Evolutionary conservation across 2,888 invertebrate genomes (phyloP).

Genomic region (Dyspetes luteomarginatus): DNA sequence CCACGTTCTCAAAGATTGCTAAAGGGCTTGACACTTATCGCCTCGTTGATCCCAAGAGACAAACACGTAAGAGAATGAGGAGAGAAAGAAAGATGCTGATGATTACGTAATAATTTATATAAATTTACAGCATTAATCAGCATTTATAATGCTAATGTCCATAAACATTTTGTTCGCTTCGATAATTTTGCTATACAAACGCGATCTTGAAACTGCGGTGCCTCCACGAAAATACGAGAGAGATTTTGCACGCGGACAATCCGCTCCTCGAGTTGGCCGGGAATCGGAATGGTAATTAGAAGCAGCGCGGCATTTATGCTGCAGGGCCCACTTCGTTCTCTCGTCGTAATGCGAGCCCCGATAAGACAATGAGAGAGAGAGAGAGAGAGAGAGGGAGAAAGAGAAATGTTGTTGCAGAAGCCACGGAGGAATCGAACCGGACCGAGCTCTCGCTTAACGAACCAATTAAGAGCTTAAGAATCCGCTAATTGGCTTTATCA

Average conservation of each 20-base stretch:
- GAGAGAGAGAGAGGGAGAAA: not conserved
- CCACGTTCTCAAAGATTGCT: too few relatives aligned
- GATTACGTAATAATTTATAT: not conserved
- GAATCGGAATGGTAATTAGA: slow-evolving; percentile 39
- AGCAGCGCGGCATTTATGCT: not conserved
- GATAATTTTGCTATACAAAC: not conserved
- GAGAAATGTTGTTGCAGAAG: slow-evolving; percentile 35
- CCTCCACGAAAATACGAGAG: not conserved
- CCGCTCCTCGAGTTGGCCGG: too few relatives aligned
- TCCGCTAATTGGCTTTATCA: slow-evolving; percentile 50
- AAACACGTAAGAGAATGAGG: too few relatives aligned
- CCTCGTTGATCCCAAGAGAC: too few relatives aligned
- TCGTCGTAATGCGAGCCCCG: slow-evolving; percentile 29
- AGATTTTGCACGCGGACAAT: not conserved
- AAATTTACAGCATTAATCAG: not conserved
- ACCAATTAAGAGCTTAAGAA: slow-evolving; percentile 49
- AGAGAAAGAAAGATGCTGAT: not conserved
- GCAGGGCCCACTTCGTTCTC: slow-evolving; percentile 7
- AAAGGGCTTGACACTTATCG: not conserved
- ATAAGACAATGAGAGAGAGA: slow-evolving; percentile 22
- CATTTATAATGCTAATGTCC: not conserved
- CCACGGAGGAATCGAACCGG: slow-evolving; percentile 46
- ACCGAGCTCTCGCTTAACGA: slow-evolving; percentile 30
- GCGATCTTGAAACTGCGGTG: not conserved
- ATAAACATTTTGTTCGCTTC: not conserved